Evolutionary conservation across 2,797 vertebrate genomes (phyloP).

Genomic region (Ptychobarbus kaznakovi): DNA sequence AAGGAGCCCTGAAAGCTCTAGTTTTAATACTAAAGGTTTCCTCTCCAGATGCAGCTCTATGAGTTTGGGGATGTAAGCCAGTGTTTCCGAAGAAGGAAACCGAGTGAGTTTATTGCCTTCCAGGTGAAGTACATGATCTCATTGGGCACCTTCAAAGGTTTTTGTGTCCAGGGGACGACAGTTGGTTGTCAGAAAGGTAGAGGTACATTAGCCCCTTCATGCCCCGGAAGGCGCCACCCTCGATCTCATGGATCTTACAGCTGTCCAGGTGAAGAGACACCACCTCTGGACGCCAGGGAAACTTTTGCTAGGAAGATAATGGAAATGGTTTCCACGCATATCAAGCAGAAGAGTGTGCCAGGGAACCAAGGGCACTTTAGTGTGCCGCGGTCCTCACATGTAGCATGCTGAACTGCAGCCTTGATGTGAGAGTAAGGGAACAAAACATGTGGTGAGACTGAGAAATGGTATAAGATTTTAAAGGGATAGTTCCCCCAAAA

Average conservation of each 20-base stretch:
- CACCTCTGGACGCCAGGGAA: constrained; percentile 79
- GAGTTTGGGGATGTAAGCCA: constrained; percentile 79
- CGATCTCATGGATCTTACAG: constrained; percentile 79
- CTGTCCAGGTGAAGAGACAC: constrained; percentile 88
- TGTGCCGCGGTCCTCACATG: constrained; percentile 80
- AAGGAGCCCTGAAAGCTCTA: constrained; percentile 75
- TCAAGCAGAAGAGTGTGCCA: constrained; percentile 81
- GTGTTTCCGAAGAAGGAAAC: constrained; percentile 73
- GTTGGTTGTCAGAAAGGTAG: constrained; percentile 86
- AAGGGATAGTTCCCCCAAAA: too few species aligned
- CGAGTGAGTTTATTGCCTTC: constrained; percentile 81
- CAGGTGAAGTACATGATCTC: constrained; percentile 86
- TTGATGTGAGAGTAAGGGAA: constrained; percentile 48
- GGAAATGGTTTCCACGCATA: constrained; percentile 82
- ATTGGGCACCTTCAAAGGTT: constrained; percentile 78
- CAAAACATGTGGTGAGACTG: too few species aligned
- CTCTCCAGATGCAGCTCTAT: constrained; percentile 87
- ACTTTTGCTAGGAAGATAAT: constrained; percentile 74
- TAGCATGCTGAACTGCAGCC: constrained; percentile 76
- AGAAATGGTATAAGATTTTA: neutral
- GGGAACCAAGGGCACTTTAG: constrained; percentile 83
- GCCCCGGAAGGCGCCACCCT: constrained; percentile 78
- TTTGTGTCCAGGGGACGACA: constrained; percentile 74
- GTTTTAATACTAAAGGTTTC: constrained; percentile 77
- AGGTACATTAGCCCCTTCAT: constrained; percentile 86